Conservation (phyloP, 2,797 vertebrate genomes). For the Gallinago solitaria region DNA sequence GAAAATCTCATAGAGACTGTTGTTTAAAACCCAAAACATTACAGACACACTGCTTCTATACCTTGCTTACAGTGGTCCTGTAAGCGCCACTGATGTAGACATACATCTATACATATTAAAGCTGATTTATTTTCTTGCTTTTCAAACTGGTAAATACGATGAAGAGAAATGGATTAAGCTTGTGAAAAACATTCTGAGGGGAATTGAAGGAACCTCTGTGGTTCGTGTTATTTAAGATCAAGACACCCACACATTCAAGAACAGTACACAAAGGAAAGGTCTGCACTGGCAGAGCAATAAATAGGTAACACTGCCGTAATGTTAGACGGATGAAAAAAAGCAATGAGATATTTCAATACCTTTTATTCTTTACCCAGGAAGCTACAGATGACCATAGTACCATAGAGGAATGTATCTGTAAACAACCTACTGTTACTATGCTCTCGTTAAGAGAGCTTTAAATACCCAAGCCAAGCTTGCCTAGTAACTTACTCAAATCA, state of each 20-base stretch:
- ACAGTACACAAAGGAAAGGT: not conserved
- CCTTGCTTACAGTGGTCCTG: not conserved
- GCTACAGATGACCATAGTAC: not conserved
- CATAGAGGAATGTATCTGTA: not conserved
- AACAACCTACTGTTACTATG: not conserved
- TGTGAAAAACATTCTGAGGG: not conserved
- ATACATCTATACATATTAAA: not conserved
- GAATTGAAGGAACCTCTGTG: not conserved
- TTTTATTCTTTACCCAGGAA: not conserved
- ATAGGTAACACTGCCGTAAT: not conserved
- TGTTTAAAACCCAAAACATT: not conserved
- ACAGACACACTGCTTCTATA: not conserved
- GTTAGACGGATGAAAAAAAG: not conserved
- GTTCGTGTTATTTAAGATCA: not conserved
- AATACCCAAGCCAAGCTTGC: not conserved
- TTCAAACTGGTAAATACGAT: not conserved
- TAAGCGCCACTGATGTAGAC: not conserved
- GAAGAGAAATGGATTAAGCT: not conserved
- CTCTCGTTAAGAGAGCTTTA: not conserved
- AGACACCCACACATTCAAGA: not conserved
- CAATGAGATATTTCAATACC: not conserved
- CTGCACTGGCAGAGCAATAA: not conserved
- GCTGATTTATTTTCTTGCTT: not conserved
- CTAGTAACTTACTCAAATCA: not conserved
- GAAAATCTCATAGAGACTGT: not conserved